A percentile compares a stretch with the other conserved stretches of the same genome.
phyloP scores from a whole-genome alignment of 2,113 vertebrate species.

The Vanacampus margaritifer region DNA sequence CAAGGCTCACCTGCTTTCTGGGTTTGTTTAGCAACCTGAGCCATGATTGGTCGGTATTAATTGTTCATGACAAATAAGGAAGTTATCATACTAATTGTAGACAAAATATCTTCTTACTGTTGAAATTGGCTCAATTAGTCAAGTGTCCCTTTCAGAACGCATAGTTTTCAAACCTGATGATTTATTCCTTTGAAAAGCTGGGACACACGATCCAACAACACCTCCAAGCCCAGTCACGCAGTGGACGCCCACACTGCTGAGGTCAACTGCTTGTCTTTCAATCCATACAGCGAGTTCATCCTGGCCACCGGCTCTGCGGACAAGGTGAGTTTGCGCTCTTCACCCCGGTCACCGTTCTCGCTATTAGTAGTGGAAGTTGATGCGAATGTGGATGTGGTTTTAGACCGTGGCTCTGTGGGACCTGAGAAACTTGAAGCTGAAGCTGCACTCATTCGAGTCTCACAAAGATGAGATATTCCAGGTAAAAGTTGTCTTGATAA shows the following conservation, averaged over 20 bases:
- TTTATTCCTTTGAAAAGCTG: constrained; percentile 73
- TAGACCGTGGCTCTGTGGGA: constrained; percentile 98
- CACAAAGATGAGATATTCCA: constrained; percentile 99
- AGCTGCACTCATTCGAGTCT: constrained; percentile 97
- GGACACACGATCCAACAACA: constrained; percentile 97
- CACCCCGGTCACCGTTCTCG: background rate
- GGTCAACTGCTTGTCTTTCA: constrained; percentile 97
- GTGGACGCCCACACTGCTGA: constrained; percentile 97
- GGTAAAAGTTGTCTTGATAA: constrained; percentile 65
- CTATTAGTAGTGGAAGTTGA: background rate
- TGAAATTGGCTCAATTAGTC: no score
- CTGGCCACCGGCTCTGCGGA: constrained; percentile 95
- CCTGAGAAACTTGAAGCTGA: constrained; percentile 93
- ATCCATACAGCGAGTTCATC: constrained; percentile 97
- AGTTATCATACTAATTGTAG: no score
- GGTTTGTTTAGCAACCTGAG: no score
- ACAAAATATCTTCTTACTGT: no score
- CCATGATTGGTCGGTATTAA: no score
- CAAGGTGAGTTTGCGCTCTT: constrained; percentile 73
- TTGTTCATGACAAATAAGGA: no score
- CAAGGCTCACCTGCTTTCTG: no score
- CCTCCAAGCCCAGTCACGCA: constrained; percentile 95
- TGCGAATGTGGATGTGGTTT: constrained; percentile 10
- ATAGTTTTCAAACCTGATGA: background rate
- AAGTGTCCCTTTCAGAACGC: no score